Conservation (phyloP, 2,113 vertebrate genomes). For the Bos javanicus region DNA sequence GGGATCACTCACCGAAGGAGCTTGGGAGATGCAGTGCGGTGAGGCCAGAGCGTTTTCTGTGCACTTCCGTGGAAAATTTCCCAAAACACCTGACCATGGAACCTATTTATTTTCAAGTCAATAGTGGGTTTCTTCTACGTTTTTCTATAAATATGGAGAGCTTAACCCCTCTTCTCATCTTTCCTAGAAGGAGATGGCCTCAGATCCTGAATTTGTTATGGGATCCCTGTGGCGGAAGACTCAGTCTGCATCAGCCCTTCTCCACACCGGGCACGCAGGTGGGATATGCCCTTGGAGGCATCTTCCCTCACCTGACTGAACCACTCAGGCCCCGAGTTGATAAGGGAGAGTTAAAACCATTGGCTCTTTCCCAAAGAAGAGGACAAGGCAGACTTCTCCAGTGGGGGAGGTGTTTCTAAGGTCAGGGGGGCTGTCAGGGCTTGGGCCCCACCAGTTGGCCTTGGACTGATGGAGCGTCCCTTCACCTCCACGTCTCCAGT, state of each 20-base stretch:
- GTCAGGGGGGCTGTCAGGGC: neutral
- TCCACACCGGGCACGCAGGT: neutral
- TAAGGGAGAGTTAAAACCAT: neutral
- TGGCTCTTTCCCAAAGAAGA: neutral
- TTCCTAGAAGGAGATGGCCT: neutral
- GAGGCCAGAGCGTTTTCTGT: neutral
- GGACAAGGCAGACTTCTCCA: neutral
- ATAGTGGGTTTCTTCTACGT: neutral
- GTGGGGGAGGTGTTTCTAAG: neutral
- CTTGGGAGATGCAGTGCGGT: neutral
- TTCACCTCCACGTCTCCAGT: neutral
- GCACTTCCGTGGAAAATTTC: neutral
- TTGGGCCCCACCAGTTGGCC: neutral
- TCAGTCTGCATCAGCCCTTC: neutral
- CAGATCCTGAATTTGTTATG: neutral
- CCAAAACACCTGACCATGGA: neutral
- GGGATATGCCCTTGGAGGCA: neutral
- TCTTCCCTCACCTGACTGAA: neutral
- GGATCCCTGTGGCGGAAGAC: neutral
- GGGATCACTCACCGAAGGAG: neutral
- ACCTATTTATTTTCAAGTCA: constrained; percentile 49
- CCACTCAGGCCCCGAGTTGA: neutral
- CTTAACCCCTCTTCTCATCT: neutral
- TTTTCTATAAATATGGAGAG: neutral
- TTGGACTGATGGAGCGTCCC: neutral